Evolutionary conservation across 1,140 invertebrate species (phyloP).

Genomic region (Trissolcus basalis): DNA sequence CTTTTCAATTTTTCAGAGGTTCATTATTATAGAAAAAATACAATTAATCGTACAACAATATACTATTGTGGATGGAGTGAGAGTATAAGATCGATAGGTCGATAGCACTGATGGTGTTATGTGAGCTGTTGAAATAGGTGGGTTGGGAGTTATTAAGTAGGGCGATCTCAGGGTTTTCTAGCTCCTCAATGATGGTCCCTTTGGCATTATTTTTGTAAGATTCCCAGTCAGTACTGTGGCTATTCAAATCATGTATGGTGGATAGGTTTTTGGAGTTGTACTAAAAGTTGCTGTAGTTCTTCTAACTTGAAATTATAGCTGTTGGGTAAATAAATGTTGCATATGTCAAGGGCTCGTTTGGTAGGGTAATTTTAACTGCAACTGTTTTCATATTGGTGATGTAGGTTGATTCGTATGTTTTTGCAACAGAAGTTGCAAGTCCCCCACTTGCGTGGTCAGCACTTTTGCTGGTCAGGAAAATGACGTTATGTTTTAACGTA

Average conservation of each 20-base stretch:
- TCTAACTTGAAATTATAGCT: slow-evolving; percentile 30
- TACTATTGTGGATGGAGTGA: too few species aligned
- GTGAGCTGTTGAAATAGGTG: too few species aligned
- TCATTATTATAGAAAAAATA: too few species aligned
- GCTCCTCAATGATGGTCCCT: slow-evolving; percentile 3
- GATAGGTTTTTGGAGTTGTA: slow-evolving; percentile 62
- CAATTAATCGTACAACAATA: too few species aligned
- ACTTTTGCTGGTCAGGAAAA: too few species aligned
- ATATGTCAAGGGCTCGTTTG: slow-evolving; percentile 47
- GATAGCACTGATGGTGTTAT: too few species aligned
- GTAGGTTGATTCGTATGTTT: slow-evolving; percentile 35
- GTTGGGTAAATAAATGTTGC: slow-evolving; percentile 61
- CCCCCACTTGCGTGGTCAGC: slow-evolving; percentile 48
- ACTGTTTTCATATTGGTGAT: slow-evolving; percentile 55
- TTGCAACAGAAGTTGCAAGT: slow-evolving; percentile 54
- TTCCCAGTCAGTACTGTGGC: slow-evolving; percentile 64
- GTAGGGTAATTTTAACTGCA: slow-evolving; percentile 46
- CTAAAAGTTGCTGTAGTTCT: slow-evolving; percentile 53
- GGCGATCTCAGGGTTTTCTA: too few species aligned
- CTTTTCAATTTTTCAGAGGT: too few species aligned
- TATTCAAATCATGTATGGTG: slow-evolving; percentile 65
- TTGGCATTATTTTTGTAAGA: slow-evolving; percentile 46
- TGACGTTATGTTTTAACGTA: too few species aligned
- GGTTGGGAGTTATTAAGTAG: too few species aligned
- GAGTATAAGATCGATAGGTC: too few species aligned